Evolutionary conservation across 2,797 vertebrate genomes (phyloP).

Genomic region (Myoxocephalus aenaeus): DNA sequence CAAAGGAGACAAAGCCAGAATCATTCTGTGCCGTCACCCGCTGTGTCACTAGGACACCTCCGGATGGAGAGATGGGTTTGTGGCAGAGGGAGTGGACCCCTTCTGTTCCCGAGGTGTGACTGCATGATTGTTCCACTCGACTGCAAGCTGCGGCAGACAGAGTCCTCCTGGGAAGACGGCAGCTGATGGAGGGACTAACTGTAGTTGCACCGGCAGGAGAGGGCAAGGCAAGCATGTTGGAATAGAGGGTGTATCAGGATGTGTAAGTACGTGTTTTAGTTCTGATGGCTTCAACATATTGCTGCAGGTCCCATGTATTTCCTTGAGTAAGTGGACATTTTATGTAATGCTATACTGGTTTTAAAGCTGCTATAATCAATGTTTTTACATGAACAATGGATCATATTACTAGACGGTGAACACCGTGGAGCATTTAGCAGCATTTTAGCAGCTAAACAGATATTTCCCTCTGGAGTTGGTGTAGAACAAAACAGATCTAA

Average conservation of each 20-base stretch:
- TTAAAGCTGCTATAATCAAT: not conserved
- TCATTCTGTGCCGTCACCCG: constrained; percentile 29
- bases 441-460: not conserved
- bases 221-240: not conserved
- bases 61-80: constrained; percentile 29
- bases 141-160: constrained; percentile 63
- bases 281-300: not conserved
- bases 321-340: not conserved
- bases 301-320: not conserved
- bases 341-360: not conserved
- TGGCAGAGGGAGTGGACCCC: constrained; percentile 40
- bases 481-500: not conserved
- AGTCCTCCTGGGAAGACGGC: constrained; percentile 60
- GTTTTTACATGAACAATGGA: not conserved
- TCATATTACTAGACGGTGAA: not conserved
- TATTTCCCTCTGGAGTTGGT: not conserved
- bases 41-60: constrained; percentile 48
- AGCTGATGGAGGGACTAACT: constrained; percentile 55
- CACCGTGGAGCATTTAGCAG: not conserved
- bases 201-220: constrained; percentile 25
- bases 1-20: constrained; percentile 15
- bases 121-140: constrained; percentile 68
- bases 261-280: not conserved
- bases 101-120: constrained; percentile 71
- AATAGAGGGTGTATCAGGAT: not conserved